Evolutionary conservation across 2,113 vertebrate species (phyloP).

Genomic region (Corythornis cristatus): DNA sequence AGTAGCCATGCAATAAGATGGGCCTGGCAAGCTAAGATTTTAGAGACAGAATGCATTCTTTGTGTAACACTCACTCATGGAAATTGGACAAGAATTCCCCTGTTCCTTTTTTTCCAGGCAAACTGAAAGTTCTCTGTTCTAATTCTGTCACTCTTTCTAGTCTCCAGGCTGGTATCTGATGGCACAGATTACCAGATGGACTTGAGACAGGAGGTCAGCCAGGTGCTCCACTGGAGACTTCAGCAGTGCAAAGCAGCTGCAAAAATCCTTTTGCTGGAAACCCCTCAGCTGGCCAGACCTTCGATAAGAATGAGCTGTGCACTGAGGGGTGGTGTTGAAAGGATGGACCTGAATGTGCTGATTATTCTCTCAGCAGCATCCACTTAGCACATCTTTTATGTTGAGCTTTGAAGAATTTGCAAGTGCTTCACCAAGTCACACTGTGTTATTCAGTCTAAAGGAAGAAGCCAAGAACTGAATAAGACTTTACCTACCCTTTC

Average conservation of each 20-base stretch:
- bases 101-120: background rate
- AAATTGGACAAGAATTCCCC: background rate
- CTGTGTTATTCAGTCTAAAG: background rate
- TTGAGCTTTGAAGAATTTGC: background rate
- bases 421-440: background rate
- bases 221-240: background rate
- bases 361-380: background rate
- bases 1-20: background rate
- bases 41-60: background rate
- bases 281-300: background rate
- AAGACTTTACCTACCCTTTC: background rate
- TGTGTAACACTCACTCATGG: background rate
- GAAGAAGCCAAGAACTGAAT: background rate
- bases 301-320: rapidly evolving
- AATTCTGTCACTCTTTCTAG: background rate
- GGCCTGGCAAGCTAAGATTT: background rate
- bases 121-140: background rate
- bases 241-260: background rate
- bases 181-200: background rate
- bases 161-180: background rate
- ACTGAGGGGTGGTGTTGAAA: background rate
- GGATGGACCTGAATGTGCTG: background rate
- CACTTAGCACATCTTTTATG: background rate
- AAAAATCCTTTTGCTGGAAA: constrained; percentile 28
- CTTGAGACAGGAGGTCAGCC: constrained; percentile 15